Percentiles rank a stretch among this genome's conserved stretches.
phyloP scores from a whole-genome alignment of 2,113 vertebrate genomes.

The Symphodus melops region DNA sequence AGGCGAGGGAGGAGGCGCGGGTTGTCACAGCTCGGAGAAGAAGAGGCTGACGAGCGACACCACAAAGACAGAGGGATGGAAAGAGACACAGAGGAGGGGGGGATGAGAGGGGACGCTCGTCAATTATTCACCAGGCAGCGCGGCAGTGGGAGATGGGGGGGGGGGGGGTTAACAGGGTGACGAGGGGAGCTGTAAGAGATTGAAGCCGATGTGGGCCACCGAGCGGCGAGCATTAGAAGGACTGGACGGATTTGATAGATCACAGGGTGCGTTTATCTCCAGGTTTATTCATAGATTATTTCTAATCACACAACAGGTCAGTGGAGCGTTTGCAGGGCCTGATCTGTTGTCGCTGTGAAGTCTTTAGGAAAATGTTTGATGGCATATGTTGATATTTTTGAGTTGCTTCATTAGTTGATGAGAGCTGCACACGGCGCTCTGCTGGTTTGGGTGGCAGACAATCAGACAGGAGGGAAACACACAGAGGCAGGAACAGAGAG shows the following conservation, averaged over 20 bases:
- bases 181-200: slow-evolving; percentile 52
- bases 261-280: slow-evolving; percentile 29
- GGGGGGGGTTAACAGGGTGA: slow-evolving; percentile 22
- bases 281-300: slow-evolving; percentile 22
- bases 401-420: no score
- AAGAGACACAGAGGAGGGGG: slow-evolving; percentile 46
- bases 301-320: neutral
- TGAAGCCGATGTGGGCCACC: slow-evolving; percentile 62
- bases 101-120: slow-evolving; percentile 58
- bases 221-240: slow-evolving; percentile 55
- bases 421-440: no score
- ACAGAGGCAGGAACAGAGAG: no score
- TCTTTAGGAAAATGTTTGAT: neutral
- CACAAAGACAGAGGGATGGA: slow-evolving; percentile 70
- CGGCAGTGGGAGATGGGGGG: slow-evolving; percentile 3
- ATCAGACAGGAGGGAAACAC: no score
- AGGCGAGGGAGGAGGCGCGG: slow-evolving; percentile 21
- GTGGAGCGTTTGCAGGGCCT: neutral
- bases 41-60: slow-evolving; percentile 23
- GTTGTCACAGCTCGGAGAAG: slow-evolving; percentile 14
- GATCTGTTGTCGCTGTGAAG: neutral
- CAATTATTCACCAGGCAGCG: slow-evolving; percentile 80
- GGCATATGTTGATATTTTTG: no score
- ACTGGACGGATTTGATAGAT: slow-evolving; percentile 49
- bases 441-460: no score